Evolutionary conservation across 2,113 vertebrate genomes (phyloP).

Genomic region (Daubentonia madagascariensis): DNA sequence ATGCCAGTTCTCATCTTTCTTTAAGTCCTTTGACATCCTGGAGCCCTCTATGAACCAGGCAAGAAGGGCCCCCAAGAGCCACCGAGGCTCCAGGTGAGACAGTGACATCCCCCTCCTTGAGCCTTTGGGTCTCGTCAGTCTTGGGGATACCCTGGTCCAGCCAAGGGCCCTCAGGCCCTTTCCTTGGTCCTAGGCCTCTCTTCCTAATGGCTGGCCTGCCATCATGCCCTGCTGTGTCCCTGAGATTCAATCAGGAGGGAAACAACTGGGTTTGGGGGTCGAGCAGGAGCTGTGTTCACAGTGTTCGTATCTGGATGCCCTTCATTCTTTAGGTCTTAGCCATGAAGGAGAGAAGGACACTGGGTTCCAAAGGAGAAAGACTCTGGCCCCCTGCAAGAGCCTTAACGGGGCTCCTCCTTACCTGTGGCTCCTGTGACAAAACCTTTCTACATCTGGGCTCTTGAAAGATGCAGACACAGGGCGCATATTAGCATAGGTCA

Average conservation of each 20-base stretch:
- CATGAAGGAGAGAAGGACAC: neutral
- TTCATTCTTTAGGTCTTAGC: neutral
- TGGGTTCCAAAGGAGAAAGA: neutral
- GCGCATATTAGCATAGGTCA: neutral
- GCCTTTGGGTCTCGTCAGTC: neutral
- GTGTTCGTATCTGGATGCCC: neutral
- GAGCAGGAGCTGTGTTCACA: neutral
- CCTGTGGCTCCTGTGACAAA: neutral
- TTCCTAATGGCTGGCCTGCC: neutral
- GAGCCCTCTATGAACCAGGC: neutral
- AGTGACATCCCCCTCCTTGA: neutral
- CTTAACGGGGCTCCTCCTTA: neutral
- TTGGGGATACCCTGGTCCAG: neutral
- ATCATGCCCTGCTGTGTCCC: neutral
- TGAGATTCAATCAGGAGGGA: neutral
- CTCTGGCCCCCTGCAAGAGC: neutral
- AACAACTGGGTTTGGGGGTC: neutral
- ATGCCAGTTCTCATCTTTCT: neutral
- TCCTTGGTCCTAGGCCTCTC: neutral
- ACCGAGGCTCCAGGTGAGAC: neutral
- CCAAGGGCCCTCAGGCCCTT: neutral
- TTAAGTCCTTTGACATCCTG: neutral
- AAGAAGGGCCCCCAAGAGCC: neutral
- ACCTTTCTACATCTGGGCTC: neutral
- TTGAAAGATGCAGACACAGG: neutral